Evolutionary conservation across 2,113 vertebrate genomes (phyloP).

Genomic region (Tenebrosternarchus preto): DNA sequence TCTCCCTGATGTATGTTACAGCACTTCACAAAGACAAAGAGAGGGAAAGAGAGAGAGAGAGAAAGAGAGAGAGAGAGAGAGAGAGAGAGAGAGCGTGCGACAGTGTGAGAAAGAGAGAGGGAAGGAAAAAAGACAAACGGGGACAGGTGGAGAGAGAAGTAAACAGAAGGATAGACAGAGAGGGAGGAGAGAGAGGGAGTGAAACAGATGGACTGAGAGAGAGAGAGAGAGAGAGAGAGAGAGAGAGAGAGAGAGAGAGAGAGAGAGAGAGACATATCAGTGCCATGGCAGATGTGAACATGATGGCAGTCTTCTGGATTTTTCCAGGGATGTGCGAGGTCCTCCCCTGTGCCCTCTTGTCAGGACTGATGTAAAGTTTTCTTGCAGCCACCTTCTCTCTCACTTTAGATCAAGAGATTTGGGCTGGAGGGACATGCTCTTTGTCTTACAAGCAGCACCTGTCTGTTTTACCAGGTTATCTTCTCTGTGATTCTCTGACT

Average conservation of each 20-base stretch:
- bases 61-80: neutral
- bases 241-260: neutral
- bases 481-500: too few relatives aligned
- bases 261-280: neutral
- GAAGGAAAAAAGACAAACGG: too few relatives aligned
- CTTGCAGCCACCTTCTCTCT: neutral
- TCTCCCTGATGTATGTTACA: constrained; percentile 25
- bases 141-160: too few relatives aligned
- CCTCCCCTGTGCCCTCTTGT: neutral
- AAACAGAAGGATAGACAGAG: too few relatives aligned
- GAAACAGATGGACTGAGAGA: neutral
- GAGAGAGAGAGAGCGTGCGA: neutral
- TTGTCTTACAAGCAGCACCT: neutral
- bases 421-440: neutral
- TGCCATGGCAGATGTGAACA: too few relatives aligned
- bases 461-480: neutral
- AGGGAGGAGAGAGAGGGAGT: too few relatives aligned
- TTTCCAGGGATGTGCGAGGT: too few relatives aligned
- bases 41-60: neutral
- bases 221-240: neutral
- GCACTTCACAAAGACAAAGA: neutral
- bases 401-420: constrained; percentile 1
- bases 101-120: too few relatives aligned
- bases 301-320: too few relatives aligned
- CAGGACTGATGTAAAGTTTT: constrained; percentile 5